These are phyloP conservation scores for Delichon dasypus DNA, from an alignment of 2,797 vertebrate species.

Conservation along the genomic window DNA sequence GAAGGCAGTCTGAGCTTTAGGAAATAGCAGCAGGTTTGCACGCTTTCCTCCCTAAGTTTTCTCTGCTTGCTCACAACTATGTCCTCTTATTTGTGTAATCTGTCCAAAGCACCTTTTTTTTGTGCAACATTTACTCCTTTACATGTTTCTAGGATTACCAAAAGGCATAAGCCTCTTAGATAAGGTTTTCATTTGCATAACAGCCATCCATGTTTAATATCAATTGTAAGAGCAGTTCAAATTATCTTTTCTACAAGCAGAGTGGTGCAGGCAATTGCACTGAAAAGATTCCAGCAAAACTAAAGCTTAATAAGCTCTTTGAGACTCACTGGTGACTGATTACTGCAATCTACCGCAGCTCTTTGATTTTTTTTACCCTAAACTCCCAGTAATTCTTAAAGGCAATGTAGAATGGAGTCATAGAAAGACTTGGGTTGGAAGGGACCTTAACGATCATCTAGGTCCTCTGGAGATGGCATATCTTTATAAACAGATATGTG, in stretches of 20 bases:
- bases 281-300: constrained; percentile 6
- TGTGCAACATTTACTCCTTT: not conserved
- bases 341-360: not conserved
- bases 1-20: not conserved
- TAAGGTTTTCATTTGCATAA: not conserved
- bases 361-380: not conserved
- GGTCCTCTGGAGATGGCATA: not conserved
- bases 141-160: constrained; percentile 2
- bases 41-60: not conserved
- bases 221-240: not conserved
- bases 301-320: not conserved
- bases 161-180: not conserved
- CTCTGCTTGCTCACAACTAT: not conserved
- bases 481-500: not conserved
- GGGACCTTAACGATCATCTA: not conserved
- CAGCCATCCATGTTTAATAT: constrained; percentile 6
- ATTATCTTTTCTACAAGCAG: not conserved
- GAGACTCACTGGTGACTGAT: not conserved
- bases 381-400: not conserved
- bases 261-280: not conserved
- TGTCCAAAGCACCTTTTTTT: not conserved
- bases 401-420: not conserved
- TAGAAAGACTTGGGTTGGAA: not conserved
- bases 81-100: not conserved
- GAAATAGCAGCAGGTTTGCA: not conserved